Conservation (phyloP, 2,888 invertebrate genomes). For the Fragum fragum region DNA sequence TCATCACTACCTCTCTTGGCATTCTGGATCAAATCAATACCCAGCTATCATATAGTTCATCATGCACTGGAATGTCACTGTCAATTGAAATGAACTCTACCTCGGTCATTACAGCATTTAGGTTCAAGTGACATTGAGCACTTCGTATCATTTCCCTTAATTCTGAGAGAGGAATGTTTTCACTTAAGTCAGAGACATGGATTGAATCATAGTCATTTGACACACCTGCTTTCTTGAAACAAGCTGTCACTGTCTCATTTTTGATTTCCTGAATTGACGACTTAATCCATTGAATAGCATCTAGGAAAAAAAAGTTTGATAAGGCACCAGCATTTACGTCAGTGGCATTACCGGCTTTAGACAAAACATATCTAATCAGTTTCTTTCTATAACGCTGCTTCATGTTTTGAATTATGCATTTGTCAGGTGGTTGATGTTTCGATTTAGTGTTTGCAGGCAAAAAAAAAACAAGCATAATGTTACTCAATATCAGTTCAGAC, state of each 20-base stretch:
- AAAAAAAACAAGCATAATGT: slow-evolving; percentile 32
- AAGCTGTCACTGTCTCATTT: neutral
- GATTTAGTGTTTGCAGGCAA: slow-evolving; percentile 41
- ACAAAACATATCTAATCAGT: neutral
- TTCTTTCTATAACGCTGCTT: slow-evolving; percentile 25
- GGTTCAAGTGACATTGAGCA: neutral
- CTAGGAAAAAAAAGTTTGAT: neutral
- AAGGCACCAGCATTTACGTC: neutral
- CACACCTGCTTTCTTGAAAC: neutral
- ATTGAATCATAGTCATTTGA: neutral
- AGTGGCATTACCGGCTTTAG: neutral
- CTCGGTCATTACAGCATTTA: neutral
- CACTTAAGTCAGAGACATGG: neutral
- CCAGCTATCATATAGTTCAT: neutral
- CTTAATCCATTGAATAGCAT: neutral
- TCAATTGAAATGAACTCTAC: neutral
- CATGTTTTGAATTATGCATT: slow-evolving; percentile 36
- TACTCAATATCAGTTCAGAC: neutral
- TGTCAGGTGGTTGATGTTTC: slow-evolving; percentile 30
- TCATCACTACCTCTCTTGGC: neutral
- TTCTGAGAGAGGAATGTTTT: neutral
- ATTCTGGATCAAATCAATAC: neutral
- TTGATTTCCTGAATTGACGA: neutral
- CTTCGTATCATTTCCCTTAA: neutral
- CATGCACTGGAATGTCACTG: neutral